phyloP scores from a whole-genome alignment of 2,113 vertebrate genomes.

The Callipepla californica region DNA sequence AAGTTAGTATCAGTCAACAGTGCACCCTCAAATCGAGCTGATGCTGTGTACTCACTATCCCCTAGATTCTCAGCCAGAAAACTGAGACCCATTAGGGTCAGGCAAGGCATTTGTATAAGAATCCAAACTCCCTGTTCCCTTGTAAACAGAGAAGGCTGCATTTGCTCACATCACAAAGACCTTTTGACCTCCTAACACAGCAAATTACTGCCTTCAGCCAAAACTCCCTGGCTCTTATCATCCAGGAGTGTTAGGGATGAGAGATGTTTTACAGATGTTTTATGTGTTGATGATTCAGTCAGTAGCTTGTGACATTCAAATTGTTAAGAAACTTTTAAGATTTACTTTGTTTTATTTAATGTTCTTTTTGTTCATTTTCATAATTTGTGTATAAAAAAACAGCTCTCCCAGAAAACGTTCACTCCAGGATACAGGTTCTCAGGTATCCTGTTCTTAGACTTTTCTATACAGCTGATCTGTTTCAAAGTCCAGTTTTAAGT shows the following conservation, averaged over 20 bases:
- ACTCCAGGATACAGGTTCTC: neutral
- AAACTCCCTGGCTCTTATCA: constrained; percentile 39
- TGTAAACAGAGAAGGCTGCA: constrained; percentile 56
- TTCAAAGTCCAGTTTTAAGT: neutral
- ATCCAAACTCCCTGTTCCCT: constrained; percentile 11
- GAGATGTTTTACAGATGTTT: constrained; percentile 29
- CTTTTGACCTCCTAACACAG: constrained; percentile 41
- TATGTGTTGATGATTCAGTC: neutral
- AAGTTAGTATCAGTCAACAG: neutral
- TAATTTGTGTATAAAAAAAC: fast-evolving
- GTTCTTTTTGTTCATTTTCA: neutral
- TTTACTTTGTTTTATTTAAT: neutral
- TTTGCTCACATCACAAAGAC: constrained; percentile 40
- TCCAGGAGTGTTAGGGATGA: neutral
- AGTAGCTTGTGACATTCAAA: neutral
- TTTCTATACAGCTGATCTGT: neutral
- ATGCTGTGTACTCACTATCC: neutral
- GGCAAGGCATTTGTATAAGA: constrained; percentile 25
- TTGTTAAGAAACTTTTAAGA: neutral
- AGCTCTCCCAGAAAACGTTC: neutral
- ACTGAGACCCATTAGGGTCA: neutral
- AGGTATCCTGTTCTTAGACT: neutral
- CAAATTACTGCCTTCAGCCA: constrained; percentile 34
- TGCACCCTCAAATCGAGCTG: neutral
- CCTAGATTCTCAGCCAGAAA: neutral